Evolutionary conservation across 2,797 vertebrate genomes (phyloP).

Genomic region (Sebastes flavidus): DNA sequence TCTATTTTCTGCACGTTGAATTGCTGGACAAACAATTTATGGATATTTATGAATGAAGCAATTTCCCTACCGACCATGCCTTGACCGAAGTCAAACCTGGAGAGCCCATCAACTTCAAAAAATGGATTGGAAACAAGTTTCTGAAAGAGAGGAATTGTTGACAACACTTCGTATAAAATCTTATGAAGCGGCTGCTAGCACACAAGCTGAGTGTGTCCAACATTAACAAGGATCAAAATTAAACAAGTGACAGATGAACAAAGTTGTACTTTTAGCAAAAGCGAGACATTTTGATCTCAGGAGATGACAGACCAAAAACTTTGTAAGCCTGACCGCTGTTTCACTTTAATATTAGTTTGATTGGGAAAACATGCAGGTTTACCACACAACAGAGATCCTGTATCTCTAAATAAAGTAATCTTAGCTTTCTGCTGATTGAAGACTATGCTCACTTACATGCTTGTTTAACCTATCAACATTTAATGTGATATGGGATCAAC

Average conservation of each 20-base stretch:
- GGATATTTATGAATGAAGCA: background rate
- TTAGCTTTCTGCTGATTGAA: background rate
- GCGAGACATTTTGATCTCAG: background rate
- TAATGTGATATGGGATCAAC: background rate
- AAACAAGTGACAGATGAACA: background rate
- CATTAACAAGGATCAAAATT: background rate
- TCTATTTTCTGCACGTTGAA: background rate
- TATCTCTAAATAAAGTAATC: background rate
- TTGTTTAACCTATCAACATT: background rate
- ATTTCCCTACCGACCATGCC: slow-evolving; percentile 65
- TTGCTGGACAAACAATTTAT: background rate
- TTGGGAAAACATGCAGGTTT: no score
- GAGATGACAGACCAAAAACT: background rate
- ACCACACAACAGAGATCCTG: background rate
- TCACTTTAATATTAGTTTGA: no score
- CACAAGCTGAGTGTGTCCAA: background rate
- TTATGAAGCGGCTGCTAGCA: background rate
- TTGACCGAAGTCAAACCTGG: slow-evolving; percentile 77
- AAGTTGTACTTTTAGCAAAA: background rate
- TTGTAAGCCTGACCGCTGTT: no score
- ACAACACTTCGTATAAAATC: background rate
- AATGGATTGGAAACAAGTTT: slow-evolving; percentile 44
- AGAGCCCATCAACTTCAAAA: slow-evolving; percentile 59
- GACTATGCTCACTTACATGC: background rate
- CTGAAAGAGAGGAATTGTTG: slow-evolving; percentile 51